Evolutionary conservation across 2,797 vertebrate genomes (phyloP), one percentile per base, ranked within the genome.

Genomic region (Cyclura pinguis): DNA sequence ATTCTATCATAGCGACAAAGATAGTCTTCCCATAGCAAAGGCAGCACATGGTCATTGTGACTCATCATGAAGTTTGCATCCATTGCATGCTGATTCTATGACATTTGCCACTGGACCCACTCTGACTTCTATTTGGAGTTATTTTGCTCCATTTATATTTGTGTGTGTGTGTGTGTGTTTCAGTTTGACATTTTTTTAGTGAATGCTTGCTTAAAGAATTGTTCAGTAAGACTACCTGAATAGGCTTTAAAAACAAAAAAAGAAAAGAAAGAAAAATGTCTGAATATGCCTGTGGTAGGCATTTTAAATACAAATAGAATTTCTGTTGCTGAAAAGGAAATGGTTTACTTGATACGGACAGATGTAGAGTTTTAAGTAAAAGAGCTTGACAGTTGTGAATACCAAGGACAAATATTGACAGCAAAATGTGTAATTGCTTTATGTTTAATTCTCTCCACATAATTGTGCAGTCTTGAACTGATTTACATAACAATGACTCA

Each of bases 401-500:
- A 29, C 0, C 90, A 90, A 90, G 90, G 92, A 64, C 16, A 93
- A 89, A 92, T 18, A 59, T 78, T 92, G 82, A 91, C 90, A 90
- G 22, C 20, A 77, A 85, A 93, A 92, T 91, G 2, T 27, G 85
- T 90, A 93, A 90, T 91, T 92, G 83, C 27, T 80, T 91, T 91
- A 76, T 57, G 81, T 62, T 89, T 90, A 84, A 91, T 91, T 93
- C 82, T 95, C 50, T 85, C 93, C 32, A 91, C 8, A 91, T 52
- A 94, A 94, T 94, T 89, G 0, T 85, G 85, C 38, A 67, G 14
- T 86, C 85, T 80, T 93, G 18, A 86, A 62, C 80, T 95, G 2
- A 90, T 90, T 92, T 93, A 89, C 90, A 95, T 95, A 81, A 87
- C 80, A 73, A 88, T 93, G 90, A 90, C 55, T 93, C 90, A 93